These are phyloP conservation scores for Gordius sp. DNA, from an alignment of 2,888 invertebrate species.

Conservation along the genomic window DNA sequence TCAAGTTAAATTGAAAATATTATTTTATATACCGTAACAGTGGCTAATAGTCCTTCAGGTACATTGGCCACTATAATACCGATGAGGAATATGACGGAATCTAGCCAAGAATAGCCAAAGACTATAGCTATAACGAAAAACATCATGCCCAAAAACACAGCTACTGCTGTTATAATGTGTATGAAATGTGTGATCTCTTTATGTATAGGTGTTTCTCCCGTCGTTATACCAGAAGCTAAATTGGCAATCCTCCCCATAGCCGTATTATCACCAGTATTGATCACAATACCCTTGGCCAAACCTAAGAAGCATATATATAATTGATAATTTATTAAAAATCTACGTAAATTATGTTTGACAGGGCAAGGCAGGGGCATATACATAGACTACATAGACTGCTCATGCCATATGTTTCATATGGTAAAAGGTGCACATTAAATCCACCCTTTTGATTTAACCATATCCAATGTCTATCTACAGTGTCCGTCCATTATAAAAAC, in stretches of 20 bases:
- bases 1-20: no score
- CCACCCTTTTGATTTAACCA: no score
- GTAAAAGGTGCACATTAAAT: no score
- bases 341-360: no score
- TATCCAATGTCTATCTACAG: no score
- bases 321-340: no score
- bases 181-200: slow-evolving; percentile 98
- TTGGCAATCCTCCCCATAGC: slow-evolving; percentile 88
- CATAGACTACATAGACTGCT: no score
- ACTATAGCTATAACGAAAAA: slow-evolving; percentile 91
- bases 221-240: slow-evolving; percentile 66
- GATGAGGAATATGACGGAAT: slow-evolving; percentile 94
- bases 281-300: slow-evolving; percentile 61
- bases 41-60: slow-evolving; percentile 87
- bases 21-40: slow-evolving; percentile 52
- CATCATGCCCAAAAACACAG: slow-evolving; percentile 38
- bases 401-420: no score
- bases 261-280: slow-evolving; percentile 75
- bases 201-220: slow-evolving; percentile 88
- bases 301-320: no score
- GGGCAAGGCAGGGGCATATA: no score
- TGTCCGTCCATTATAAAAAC: no score
- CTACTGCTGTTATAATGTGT: slow-evolving; percentile 44
- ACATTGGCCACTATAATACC: slow-evolving; percentile 99
- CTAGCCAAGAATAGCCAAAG: slow-evolving; percentile 90